These are phyloP conservation scores for Hoplostethus atlanticus DNA, from an alignment of 2,797 vertebrate genomes.

Conservation along the genomic window DNA sequence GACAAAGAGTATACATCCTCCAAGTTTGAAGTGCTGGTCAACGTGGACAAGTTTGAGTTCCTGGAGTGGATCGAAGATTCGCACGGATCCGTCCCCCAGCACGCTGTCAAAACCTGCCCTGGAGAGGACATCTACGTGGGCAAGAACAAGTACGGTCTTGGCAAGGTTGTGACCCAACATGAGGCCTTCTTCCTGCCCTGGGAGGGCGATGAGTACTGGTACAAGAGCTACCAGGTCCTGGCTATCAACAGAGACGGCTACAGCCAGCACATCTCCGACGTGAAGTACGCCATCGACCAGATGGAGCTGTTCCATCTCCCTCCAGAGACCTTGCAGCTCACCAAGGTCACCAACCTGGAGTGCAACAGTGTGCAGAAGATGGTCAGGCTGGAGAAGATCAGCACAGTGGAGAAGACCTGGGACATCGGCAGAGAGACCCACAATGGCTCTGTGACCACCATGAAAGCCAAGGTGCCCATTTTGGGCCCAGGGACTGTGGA, in stretches of 20 bases:
- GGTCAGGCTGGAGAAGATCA: constrained; percentile 78
- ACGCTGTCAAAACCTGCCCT: constrained; percentile 76
- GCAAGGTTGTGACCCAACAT: constrained; percentile 80
- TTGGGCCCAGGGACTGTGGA: constrained; percentile 65
- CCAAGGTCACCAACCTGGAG: constrained; percentile 79
- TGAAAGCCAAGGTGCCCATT: constrained; percentile 78
- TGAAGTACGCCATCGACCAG: constrained; percentile 74
- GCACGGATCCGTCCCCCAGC: constrained; percentile 75
- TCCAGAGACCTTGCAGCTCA: constrained; percentile 76
- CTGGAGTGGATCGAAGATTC: constrained; percentile 81
- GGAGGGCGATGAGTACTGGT: constrained; percentile 85
- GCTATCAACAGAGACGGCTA: constrained; percentile 77
- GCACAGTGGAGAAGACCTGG: constrained; percentile 73
- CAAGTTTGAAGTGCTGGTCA: constrained; percentile 81
- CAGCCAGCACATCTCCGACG: constrained; percentile 80
- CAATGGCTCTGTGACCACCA: constrained; percentile 77
- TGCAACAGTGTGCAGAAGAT: constrained; percentile 76
- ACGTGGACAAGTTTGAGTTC: constrained; percentile 83
- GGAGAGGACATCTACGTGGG: constrained; percentile 78
- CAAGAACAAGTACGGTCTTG: constrained; percentile 85
- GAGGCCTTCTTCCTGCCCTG: constrained; percentile 85
- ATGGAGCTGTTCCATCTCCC: constrained; percentile 79
- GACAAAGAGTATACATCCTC: constrained; percentile 73
- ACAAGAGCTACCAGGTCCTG: constrained; percentile 83
- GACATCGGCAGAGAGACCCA: constrained; percentile 77